These are phyloP conservation scores for Embidobia sp. DNA, from an alignment of 2,888 invertebrate species.

Conservation along the genomic window DNA sequence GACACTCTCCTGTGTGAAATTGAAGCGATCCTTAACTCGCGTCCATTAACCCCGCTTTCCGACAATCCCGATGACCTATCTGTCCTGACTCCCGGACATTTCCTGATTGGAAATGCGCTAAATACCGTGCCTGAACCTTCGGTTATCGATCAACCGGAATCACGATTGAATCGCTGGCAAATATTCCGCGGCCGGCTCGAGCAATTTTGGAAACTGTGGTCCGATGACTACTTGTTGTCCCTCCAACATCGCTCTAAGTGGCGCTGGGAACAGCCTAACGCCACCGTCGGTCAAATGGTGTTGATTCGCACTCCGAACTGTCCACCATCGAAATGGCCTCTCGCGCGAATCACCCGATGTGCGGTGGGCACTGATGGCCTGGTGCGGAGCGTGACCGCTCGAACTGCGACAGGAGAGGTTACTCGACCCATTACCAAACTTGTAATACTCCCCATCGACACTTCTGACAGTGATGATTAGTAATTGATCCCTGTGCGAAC, in stretches of 20 bases:
- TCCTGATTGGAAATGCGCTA: not conserved
- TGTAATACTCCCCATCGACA: no score
- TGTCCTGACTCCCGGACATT: conserved; percentile 1
- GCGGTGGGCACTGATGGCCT: no score
- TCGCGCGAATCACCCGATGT: no score
- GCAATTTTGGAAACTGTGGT: not conserved
- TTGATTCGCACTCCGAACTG: not conserved
- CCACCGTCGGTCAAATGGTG: not conserved
- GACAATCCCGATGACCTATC: conserved; percentile 4
- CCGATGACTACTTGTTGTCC: not conserved
- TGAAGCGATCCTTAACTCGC: conserved; percentile 17
- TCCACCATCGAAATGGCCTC: conserved; percentile 3
- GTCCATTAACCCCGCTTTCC: conserved; percentile 15
- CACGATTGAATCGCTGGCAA: not conserved
- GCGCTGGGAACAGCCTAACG: not conserved
- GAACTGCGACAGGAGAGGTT: no score
- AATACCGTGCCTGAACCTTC: not conserved
- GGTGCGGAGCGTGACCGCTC: no score
- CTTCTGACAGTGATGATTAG: no score
- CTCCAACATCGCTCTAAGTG: conserved; percentile 6
- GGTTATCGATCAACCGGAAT: not conserved
- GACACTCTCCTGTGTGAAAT: not conserved
- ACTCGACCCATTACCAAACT: no score
- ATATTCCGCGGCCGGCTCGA: not conserved
- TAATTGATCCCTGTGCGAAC: no score